Percentiles rank a stretch among this genome's conserved stretches.
Evolutionary conservation across 2,888 invertebrate genomes (phyloP).

Genomic region (Gortyna flavago): DNA sequence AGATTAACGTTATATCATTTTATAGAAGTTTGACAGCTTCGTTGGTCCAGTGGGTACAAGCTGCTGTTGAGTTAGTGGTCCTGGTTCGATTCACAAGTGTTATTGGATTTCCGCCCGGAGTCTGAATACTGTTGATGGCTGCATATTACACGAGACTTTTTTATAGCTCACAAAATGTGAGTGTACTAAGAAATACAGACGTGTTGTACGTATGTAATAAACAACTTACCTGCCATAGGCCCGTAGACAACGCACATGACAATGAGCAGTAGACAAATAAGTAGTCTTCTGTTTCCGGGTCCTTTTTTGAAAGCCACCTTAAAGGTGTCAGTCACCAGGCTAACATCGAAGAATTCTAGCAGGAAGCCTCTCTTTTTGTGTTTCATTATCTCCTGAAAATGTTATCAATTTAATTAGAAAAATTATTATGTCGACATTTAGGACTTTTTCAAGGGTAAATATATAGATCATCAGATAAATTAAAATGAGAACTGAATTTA

Average conservation of each 20-base stretch:
- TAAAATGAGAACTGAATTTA: background rate
- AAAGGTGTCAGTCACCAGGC: constrained; percentile 94
- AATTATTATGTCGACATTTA: no score
- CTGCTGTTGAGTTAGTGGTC: background rate
- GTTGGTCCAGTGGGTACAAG: background rate
- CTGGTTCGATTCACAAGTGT: background rate
- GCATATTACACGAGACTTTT: no score
- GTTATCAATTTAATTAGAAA: background rate
- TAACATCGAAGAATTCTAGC: constrained; percentile 94
- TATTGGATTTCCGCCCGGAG: background rate
- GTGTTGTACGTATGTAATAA: no score
- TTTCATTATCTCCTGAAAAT: constrained; percentile 46
- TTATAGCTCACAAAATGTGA: no score
- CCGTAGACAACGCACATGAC: constrained; percentile 96
- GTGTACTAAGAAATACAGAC: no score
- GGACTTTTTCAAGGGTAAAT: background rate
- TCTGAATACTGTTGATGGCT: background rate
- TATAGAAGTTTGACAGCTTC: background rate
- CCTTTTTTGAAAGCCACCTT: constrained; percentile 94
- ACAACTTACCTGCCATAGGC: constrained; percentile 93
- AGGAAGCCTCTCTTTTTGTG: constrained; percentile 77
- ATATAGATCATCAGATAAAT: background rate
- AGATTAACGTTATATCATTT: background rate
- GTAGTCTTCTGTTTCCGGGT: constrained; percentile 92
- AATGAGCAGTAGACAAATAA: constrained; percentile 93